Base-by-base conservation (phyloP, 2,888 invertebrate genomes). In the Hypselothyrea guttata region DNA sequence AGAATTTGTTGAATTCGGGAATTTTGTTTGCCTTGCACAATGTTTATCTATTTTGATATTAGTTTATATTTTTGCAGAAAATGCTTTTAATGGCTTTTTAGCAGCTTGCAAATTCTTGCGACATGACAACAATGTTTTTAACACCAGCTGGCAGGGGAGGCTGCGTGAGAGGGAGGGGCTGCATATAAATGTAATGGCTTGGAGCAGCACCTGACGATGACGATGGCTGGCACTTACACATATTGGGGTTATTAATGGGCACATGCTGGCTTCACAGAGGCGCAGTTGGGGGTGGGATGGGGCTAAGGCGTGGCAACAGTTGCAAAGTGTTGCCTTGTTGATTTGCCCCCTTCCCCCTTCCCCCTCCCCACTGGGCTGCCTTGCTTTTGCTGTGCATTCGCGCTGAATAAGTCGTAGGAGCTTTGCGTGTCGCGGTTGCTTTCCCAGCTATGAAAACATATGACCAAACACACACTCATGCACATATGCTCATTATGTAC, bases 181-280 rank as follows among this genome's bases (percentile, higher is more conserved):
- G 11, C 37, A 27, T 41, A 41, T 41, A 33, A 45, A 31, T 49
- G 38, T 53, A 56, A 51, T 71, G 72, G 53, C 44, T 61, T 37
- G 15, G 40, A 48, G 65, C 40, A 35, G 48, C 52, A 65, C 60
- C 71, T 71, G 66, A 48, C 59, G 41, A 22, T 22, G 22, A 34
- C 57, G 40, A 15, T 45, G 69, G 30, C 48, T 63, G 69, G 40
- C 78, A 84, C 75, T 71, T 68, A 61, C 64, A 77, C 68, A 82
- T 68, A 77, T 84, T 75, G 71, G 62, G 78, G 62, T 82, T 84
- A 78, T 77, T 82, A 82, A 84, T 82, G 84, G 75, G 42, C 53
- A 54, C 40, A 47, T 41, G 28, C 42, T 38, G 53, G 38, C 51
- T 34, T 4, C 9, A 9, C 7, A 2, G 11, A 7, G 37, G 30